Conservation (phyloP, 2,797 vertebrate species). For the Falco columbarius region DNA sequence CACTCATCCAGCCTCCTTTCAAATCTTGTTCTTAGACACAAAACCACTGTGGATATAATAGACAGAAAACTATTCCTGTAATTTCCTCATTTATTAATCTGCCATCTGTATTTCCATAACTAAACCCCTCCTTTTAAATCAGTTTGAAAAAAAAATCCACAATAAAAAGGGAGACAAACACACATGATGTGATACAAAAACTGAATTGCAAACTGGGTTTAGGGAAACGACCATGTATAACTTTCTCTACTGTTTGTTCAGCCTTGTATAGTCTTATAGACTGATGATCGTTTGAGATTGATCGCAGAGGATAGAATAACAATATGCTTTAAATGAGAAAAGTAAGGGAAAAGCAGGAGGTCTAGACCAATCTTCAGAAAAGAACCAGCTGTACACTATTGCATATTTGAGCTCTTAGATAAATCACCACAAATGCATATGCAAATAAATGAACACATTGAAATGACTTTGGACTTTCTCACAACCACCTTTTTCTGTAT, state of each 20-base stretch:
- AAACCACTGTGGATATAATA: not conserved
- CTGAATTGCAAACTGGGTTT: not conserved
- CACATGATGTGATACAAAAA: not conserved
- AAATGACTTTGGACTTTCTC: not conserved
- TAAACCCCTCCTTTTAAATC: not conserved
- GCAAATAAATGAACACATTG: not conserved
- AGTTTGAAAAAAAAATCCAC: not conserved
- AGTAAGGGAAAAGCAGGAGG: not conserved
- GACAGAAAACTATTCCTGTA: not conserved
- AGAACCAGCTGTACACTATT: not conserved
- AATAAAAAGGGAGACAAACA: not conserved
- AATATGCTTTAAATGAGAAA: conserved; percentile 17
- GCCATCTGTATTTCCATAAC: not conserved
- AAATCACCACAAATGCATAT: rapidly evolving
- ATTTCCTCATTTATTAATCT: not conserved
- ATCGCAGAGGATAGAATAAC: conserved; percentile 30
- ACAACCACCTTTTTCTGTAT: not conserved
- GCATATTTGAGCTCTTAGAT: not conserved
- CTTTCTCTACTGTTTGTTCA: conserved; percentile 27
- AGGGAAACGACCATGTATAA: not conserved
- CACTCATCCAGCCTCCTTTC: not conserved
- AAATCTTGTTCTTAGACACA: not conserved
- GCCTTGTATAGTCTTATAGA: conserved; percentile 43
- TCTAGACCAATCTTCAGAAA: not conserved
- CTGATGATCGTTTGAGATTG: conserved; percentile 44